Conservation (phyloP, 2,113 vertebrate species). For the Nothoprocta pentlandii region DNA sequence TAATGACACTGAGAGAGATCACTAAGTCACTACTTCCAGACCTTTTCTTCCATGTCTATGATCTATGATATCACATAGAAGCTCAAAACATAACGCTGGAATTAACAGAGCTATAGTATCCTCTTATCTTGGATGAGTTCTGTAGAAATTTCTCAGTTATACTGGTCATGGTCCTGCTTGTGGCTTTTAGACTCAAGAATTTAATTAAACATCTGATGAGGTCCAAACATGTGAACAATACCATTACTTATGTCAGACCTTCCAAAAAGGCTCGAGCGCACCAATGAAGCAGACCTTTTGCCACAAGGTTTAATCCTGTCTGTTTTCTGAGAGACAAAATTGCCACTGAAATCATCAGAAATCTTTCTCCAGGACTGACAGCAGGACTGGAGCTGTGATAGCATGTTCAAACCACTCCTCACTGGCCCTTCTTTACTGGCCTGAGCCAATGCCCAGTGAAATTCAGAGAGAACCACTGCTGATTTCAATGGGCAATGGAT, state of each 20-base stretch:
- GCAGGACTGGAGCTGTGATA: constrained; percentile 4
- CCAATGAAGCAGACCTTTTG: not conserved
- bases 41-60: not conserved
- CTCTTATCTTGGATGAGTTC: not conserved
- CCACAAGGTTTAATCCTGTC: not conserved
- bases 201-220: not conserved
- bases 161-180: not conserved
- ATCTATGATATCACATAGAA: not conserved
- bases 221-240: not conserved
- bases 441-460: not conserved
- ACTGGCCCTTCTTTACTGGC: not conserved
- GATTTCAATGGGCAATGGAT: not conserved
- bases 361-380: not conserved
- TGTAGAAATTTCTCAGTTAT: not conserved
- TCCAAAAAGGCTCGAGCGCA: not conserved
- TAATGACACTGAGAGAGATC: not conserved
- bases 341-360: constrained; percentile 18
- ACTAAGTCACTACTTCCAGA: not conserved
- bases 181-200: not conserved
- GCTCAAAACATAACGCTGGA: not conserved
- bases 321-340: constrained; percentile 1
- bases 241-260: not conserved
- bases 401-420: constrained; percentile 7
- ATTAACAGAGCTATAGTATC: not conserved
- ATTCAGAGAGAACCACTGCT: not conserved